Evolutionary conservation across 2,797 vertebrate species (phyloP).

Genomic region (Sebastes aleutianus): DNA sequence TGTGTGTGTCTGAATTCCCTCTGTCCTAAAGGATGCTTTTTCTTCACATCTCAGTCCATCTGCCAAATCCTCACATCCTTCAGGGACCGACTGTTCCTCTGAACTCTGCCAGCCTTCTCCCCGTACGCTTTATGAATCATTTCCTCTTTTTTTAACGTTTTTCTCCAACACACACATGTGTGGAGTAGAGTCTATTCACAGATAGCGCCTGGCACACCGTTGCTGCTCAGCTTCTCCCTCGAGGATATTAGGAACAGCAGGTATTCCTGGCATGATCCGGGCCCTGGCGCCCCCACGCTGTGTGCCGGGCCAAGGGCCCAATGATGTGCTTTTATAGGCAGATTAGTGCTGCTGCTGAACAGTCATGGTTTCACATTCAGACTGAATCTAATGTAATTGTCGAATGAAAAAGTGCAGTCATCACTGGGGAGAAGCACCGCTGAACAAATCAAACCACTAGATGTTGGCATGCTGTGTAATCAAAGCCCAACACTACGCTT

Average conservation of each 20-base stretch:
- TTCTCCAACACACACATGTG: constrained; percentile 49
- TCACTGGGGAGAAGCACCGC: neutral
- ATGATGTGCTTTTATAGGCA: neutral
- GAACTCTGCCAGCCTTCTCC: constrained; percentile 75
- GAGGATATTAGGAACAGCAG: constrained; percentile 64
- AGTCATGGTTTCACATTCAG: neutral
- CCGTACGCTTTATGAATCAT: constrained; percentile 77
- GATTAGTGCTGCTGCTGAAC: neutral
- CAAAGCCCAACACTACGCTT: neutral
- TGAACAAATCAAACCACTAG: neutral
- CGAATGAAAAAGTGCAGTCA: neutral
- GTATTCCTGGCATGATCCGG: constrained; percentile 50
- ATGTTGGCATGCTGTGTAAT: neutral
- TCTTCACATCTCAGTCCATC: constrained; percentile 72
- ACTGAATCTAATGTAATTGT: neutral
- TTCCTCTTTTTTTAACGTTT: constrained; percentile 73
- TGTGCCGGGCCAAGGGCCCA: constrained; percentile 29
- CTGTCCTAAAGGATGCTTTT: constrained; percentile 66
- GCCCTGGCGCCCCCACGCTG: constrained; percentile 13
- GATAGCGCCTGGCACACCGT: constrained; percentile 23
- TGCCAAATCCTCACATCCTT: constrained; percentile 82
- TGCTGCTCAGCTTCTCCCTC: constrained; percentile 34
- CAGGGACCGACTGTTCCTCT: constrained; percentile 75
- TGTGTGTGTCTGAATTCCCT: constrained; percentile 56
- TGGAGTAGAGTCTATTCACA: constrained; percentile 20